Percentiles rank a stretch among this genome's conserved stretches.
Conservation (phyloP, 2,113 vertebrate species). For the Trachemys scripta region DNA sequence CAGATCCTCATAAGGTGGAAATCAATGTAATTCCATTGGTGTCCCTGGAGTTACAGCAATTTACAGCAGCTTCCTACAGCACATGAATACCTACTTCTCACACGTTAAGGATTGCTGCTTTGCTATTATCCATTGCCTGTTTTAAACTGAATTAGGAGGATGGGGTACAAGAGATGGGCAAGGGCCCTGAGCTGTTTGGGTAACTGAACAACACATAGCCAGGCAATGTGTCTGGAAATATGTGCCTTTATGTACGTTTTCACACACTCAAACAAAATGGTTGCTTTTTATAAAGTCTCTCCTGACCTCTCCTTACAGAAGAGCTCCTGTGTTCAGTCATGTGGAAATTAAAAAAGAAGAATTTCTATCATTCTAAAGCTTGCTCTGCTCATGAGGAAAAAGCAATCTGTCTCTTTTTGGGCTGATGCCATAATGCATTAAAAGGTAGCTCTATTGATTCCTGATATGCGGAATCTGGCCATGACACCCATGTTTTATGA, state of each 20-base stretch:
- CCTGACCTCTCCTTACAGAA: too few relatives aligned
- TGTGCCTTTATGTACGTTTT: background rate
- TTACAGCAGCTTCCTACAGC: background rate
- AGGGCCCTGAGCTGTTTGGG: background rate
- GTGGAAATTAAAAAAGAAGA: background rate
- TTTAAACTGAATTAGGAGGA: background rate
- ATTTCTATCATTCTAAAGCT: background rate
- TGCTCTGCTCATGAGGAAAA: background rate
- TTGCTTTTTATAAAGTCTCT: background rate
- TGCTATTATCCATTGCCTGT: background rate
- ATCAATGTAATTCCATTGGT: background rate
- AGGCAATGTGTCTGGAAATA: background rate
- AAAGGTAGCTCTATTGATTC: background rate
- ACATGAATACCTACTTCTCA: background rate
- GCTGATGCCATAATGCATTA: background rate
- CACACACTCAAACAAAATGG: background rate
- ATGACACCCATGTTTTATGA: fast-evolving
- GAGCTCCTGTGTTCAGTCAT: background rate
- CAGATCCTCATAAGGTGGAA: fast-evolving
- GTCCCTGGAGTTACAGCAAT: background rate
- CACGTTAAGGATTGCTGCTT: background rate
- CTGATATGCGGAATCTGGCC: background rate
- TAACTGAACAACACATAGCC: background rate
- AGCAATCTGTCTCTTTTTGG: background rate
- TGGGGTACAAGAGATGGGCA: background rate